These are phyloP conservation scores for Dasysyrphus tricinctus DNA, from an alignment of 2,888 invertebrate species.

Conservation along the genomic window DNA sequence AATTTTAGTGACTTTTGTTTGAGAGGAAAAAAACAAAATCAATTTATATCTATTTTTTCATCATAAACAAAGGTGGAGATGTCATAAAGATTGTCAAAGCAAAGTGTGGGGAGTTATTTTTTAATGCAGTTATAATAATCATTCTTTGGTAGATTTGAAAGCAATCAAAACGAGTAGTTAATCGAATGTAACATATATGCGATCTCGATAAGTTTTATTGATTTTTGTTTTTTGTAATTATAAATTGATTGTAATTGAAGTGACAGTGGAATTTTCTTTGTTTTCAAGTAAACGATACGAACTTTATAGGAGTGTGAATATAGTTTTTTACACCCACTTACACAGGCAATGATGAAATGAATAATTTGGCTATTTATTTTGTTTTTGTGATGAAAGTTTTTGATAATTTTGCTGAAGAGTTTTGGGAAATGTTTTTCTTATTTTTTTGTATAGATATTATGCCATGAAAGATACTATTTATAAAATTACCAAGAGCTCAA, in stretches of 20 bases:
- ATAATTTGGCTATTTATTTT: no score
- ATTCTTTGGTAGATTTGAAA: not conserved
- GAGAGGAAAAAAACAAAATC: no score
- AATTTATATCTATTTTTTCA: no score
- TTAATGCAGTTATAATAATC: not conserved
- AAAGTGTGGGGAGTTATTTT: not conserved
- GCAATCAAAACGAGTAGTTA: not conserved
- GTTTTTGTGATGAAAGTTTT: no score
- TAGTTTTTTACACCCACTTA: not conserved
- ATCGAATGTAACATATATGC: not conserved
- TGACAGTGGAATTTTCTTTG: conserved; percentile 61
- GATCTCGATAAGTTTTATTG: not conserved
- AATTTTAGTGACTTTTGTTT: conserved; percentile 1
- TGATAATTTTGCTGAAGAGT: no score
- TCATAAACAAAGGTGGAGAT: no score
- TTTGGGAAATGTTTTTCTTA: no score
- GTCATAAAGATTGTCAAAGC: not conserved
- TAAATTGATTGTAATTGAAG: conserved; percentile 53
- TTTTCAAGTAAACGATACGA: conserved; percentile 18
- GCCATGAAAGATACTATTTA: no score
- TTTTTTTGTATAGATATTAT: no score
- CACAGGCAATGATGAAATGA: not conserved
- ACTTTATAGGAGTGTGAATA: not conserved
- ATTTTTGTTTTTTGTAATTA: conserved; percentile 3
- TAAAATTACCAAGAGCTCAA: no score